phyloP scores from a whole-genome alignment of 2,888 invertebrate genomes.

The Podabrus alpinus region DNA sequence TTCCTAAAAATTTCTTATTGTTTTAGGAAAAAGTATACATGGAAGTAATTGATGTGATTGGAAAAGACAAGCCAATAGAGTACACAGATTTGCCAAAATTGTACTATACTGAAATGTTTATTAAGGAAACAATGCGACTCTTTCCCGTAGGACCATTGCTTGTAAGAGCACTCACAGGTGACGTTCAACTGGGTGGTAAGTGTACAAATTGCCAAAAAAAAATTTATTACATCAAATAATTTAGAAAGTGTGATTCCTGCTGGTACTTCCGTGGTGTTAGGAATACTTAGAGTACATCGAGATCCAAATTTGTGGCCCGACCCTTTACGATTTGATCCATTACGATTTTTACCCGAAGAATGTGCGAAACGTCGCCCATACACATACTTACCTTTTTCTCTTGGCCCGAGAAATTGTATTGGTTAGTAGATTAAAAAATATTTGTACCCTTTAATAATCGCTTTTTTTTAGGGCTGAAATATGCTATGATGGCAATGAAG shows the following conservation, averaged over 20 bases:
- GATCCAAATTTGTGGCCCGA: constrained; percentile 1
- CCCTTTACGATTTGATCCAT: constrained; percentile 12
- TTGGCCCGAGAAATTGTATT: constrained; percentile 6
- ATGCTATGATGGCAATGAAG: constrained; percentile 9
- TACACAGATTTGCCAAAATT: constrained; percentile 20
- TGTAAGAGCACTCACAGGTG: constrained; percentile 11
- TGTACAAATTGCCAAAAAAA: not conserved
- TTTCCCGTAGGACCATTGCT: constrained; percentile 26
- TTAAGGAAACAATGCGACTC: constrained; percentile 30
- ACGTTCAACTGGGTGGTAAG: constrained; percentile 24
- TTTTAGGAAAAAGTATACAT: constrained; percentile 22
- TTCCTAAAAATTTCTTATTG: not conserved
- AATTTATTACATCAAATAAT: not conserved
- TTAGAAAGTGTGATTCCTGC: constrained; percentile 4
- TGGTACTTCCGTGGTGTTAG: not conserved
- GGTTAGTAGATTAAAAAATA: not conserved
- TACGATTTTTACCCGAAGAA: constrained; percentile 14
- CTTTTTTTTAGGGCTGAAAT: not conserved
- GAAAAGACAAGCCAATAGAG: constrained; percentile 1
- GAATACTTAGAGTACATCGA: not conserved
- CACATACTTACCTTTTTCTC: constrained; percentile 7
- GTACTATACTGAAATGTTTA: constrained; percentile 26
- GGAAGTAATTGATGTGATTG: constrained; percentile 25
- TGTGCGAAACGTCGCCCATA: constrained; percentile 6
- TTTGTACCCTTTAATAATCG: not conserved